Base-by-base conservation (phyloP, 2,113 vertebrate genomes). In the Balaenoptera acutorostrata region DNA sequence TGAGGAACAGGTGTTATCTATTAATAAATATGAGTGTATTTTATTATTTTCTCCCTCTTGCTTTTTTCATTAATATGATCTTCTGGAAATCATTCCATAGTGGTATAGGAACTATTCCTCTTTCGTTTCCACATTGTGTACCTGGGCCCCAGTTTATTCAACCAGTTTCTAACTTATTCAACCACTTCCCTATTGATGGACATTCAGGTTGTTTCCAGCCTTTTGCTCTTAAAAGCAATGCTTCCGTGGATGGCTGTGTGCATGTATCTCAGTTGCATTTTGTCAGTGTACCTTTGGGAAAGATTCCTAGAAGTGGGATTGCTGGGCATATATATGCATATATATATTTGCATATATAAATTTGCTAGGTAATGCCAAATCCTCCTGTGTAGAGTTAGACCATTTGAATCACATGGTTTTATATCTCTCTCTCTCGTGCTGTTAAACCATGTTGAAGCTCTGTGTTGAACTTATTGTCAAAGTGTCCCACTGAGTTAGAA, bases 21-120 rank as follows among this genome's bases (percentile, higher is more conserved):
- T n/a, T 41, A 11, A 23, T 23, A 33, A 25, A 61, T 25, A 25
- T 5, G 7, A 33, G 14, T n/a, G 27, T 23, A 5, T 17, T 7
- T 21, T 14, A 9, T 6, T 74, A 11, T 39, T 36, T 12, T 64
- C 6, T 66, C 13, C 15, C 2, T 11, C 21, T 52, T 59, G 2
- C 10, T 71, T 33, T 29, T 59, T 8, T 63, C 27, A 31, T 31
- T 52, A 21, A 52, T 31, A 10, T 3, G 8, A 5, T 25, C 36
- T 36, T 31, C 27, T 78, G 64, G 57, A 71, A 66, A 29, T 46
- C 20, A 21, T 33, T 11, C 55, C 33, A 27, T 1, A 36, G 44
- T 0, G 6, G 9, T 0, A 13, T 0, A 31, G 3, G 44, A 52
- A 41, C 23, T 31, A 72, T 13, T 66, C 44, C 46, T 31, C 27